Percentiles rank a stretch among this genome's conserved stretches.
Evolutionary conservation across 2,113 vertebrate species (phyloP).

Genomic region (Bos indicus): DNA sequence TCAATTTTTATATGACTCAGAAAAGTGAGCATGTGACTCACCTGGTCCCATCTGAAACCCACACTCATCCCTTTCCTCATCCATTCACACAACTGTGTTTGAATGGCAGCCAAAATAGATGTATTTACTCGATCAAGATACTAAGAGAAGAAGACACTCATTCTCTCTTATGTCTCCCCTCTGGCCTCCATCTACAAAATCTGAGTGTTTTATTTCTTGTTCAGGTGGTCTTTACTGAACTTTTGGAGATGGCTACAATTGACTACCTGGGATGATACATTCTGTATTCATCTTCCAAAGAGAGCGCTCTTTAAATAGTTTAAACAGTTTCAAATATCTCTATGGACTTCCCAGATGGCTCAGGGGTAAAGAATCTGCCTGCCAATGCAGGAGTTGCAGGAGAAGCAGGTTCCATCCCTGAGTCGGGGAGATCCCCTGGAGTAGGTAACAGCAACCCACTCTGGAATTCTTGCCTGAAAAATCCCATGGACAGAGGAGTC

Average conservation of each 20-base stretch:
- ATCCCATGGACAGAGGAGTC: neutral
- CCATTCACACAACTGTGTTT: neutral
- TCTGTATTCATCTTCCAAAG: neutral
- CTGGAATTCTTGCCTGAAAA: neutral
- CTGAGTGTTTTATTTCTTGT: neutral
- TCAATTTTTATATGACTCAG: neutral
- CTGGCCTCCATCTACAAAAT: neutral
- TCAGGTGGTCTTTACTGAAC: neutral
- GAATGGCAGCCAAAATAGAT: neutral
- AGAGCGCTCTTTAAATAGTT: neutral
- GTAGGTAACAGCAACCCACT: neutral
- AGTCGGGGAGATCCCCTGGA: neutral
- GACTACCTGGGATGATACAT: neutral
- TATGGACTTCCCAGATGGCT: neutral
- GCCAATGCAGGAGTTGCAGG: neutral
- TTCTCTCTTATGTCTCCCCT: neutral
- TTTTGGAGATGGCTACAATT: neutral
- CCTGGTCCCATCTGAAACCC: neutral
- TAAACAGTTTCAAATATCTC: neutral
- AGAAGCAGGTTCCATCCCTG: neutral
- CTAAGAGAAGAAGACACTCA: neutral
- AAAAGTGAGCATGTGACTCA: neutral
- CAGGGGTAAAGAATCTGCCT: neutral
- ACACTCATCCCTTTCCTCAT: neutral
- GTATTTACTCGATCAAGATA: neutral